phyloP scores from a whole-genome alignment of 2,797 vertebrate genomes.

The Micropoecilia bifurca region DNA sequence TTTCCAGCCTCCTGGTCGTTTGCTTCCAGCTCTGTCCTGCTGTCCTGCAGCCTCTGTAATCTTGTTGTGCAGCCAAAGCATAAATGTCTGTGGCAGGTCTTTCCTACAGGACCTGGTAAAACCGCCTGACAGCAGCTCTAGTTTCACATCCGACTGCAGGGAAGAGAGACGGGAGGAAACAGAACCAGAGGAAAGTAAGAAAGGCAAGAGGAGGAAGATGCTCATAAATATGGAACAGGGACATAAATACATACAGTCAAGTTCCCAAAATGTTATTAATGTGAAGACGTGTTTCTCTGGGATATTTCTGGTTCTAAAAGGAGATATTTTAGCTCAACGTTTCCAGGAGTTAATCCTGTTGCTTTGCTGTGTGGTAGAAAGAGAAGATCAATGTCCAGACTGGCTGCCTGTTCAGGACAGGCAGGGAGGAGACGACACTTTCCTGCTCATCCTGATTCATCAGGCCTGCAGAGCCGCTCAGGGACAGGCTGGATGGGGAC shows the following conservation, averaged over 20 bases:
- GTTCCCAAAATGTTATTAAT: not conserved
- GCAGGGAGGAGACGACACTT: not conserved
- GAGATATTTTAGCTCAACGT: constrained; percentile 3
- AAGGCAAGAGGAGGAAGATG: not conserved
- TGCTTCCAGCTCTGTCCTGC: constrained; percentile 34
- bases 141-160: constrained; percentile 19
- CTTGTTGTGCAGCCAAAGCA: constrained; percentile 49
- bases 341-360: constrained; percentile 32
- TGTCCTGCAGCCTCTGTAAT: constrained; percentile 43
- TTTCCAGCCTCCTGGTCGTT: constrained; percentile 12
- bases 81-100: constrained; percentile 56
- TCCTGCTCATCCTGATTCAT: constrained; percentile 36
- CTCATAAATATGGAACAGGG: constrained; percentile 12
- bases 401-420: constrained; percentile 23
- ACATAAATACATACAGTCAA: not conserved
- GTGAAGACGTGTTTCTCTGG: not conserved
- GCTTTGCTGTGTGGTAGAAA: constrained; percentile 33
- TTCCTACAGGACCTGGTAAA: constrained; percentile 34
- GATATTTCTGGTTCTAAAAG: not conserved
- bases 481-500: constrained; percentile 3
- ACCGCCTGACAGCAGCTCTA: constrained; percentile 59
- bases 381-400: constrained; percentile 29
- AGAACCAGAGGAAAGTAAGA: not conserved
- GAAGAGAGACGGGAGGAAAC: not conserved
- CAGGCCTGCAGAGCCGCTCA: constrained; percentile 13